These are phyloP conservation scores for Channa striata DNA, from an alignment of 2,797 vertebrate species.

Conservation along the genomic window DNA sequence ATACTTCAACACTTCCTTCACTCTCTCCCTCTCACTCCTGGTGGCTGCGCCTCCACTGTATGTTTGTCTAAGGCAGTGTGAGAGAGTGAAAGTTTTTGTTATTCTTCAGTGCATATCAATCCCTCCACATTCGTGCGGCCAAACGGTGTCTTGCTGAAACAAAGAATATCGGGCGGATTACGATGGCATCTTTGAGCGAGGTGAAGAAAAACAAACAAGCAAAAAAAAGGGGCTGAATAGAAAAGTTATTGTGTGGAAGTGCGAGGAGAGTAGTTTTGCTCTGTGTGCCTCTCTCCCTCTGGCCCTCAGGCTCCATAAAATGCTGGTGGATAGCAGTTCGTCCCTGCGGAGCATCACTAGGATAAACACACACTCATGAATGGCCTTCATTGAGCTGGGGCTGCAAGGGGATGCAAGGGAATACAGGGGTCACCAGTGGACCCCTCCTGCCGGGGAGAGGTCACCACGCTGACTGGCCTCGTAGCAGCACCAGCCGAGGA, in stretches of 20 bases:
- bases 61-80: constrained; percentile 78
- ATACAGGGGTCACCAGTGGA: constrained; percentile 83
- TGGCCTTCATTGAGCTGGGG: constrained; percentile 89
- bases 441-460: constrained; percentile 78
- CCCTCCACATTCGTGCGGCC: constrained; percentile 47
- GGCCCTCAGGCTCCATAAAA: constrained; percentile 88
- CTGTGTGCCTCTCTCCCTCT: constrained; percentile 64
- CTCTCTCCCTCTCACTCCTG: constrained; percentile 58
- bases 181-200: constrained; percentile 20
- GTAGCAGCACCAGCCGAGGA: constrained; percentile 77
- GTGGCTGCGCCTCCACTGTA: constrained; percentile 65
- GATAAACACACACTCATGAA: constrained; percentile 93
- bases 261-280: constrained; percentile 62
- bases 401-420: constrained; percentile 78
- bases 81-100: constrained; percentile 78
- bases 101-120: constrained; percentile 66
- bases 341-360: constrained; percentile 89
- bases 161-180: constrained; percentile 46
- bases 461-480: constrained; percentile 87
- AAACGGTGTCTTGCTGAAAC: constrained; percentile 44
- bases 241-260: constrained; percentile 66
- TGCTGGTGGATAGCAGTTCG: constrained; percentile 85
- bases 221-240: constrained; percentile 32
- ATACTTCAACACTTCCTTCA: constrained; percentile 75
- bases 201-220: constrained; percentile 50